Evolutionary conservation across 2,888 invertebrate species (phyloP).

Genomic region (Chrysodeixis includens): DNA sequence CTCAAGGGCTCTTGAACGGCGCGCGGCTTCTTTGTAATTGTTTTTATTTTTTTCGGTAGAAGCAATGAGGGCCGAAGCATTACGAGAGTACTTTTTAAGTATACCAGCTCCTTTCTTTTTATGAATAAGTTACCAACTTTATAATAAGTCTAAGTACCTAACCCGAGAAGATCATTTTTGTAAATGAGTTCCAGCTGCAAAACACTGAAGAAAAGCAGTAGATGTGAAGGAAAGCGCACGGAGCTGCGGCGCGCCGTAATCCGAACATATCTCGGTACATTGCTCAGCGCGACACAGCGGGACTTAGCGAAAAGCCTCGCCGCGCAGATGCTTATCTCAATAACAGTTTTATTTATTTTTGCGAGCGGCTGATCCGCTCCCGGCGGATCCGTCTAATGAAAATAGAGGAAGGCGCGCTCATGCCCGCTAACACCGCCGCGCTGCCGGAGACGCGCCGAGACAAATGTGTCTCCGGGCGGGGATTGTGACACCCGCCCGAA

Average conservation of each 20-base stretch:
- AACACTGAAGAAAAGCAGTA: constrained; percentile 80
- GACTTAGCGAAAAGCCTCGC: constrained; percentile 87
- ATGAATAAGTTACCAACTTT: constrained; percentile 56
- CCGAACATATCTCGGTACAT: constrained; percentile 88
- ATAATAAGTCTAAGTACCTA: constrained; percentile 50
- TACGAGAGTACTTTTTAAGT: constrained; percentile 35
- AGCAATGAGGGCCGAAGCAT: constrained; percentile 46
- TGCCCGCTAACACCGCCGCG: constrained; percentile 58
- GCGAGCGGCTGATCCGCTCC: constrained; percentile 85
- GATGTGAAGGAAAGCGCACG: constrained; percentile 74
- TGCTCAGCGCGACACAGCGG: constrained; percentile 87
- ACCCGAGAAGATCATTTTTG: constrained; percentile 58
- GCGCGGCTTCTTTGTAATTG: constrained; percentile 47
- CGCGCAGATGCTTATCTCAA: constrained; percentile 89
- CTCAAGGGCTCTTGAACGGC: constrained; percentile 38
- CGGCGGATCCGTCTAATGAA: constrained; percentile 84
- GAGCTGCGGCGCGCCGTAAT: constrained; percentile 80
- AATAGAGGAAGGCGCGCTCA: constrained; percentile 79
- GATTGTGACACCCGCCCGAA: constrained; percentile 23
- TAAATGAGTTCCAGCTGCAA: constrained; percentile 82
- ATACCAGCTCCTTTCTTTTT: constrained; percentile 38
- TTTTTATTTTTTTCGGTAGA: constrained; percentile 48
- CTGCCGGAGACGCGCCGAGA: constrained; percentile 54
- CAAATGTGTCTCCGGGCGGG: constrained; percentile 57
- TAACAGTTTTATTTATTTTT: constrained; percentile 90